Percentiles rank a stretch among this genome's conserved stretches.
Conservation (phyloP, 2,888 invertebrate species). For the Tribolium freemani region DNA sequence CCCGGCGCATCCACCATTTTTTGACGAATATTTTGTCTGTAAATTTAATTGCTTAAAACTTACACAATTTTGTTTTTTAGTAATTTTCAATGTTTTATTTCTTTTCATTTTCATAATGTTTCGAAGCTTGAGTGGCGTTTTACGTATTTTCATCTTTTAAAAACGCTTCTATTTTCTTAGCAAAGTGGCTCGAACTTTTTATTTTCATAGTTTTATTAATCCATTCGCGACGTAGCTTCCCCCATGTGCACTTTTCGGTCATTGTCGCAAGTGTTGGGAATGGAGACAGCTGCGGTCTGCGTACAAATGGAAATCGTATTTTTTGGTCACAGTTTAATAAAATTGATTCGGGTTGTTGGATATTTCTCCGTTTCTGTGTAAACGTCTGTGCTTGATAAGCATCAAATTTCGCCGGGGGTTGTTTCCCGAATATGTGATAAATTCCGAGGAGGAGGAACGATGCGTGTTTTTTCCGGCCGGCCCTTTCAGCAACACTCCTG, state of each 20-base stretch:
- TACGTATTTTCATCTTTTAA: too few relatives aligned
- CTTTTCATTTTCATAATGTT: too few relatives aligned
- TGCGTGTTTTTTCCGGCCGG: conserved; percentile 15
- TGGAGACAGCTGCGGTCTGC: background rate
- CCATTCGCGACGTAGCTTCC: too few relatives aligned
- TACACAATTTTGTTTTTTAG: too few relatives aligned
- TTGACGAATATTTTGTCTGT: too few relatives aligned
- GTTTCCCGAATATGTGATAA: conserved; percentile 16
- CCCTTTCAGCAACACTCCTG: conserved; percentile 4
- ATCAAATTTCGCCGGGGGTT: conserved; percentile 19
- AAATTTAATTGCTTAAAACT: too few relatives aligned
- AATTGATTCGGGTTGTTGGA: conserved; percentile 20
- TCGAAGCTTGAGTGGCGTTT: too few relatives aligned
- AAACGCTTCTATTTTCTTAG: too few relatives aligned
- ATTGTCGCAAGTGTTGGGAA: background rate
- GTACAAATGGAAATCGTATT: background rate
- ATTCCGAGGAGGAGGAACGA: background rate
- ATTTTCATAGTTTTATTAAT: too few relatives aligned
- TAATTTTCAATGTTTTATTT: too few relatives aligned
- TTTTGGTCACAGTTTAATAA: conserved; percentile 15
- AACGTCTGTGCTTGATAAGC: conserved; percentile 26
- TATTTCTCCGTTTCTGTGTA: conserved; percentile 14
- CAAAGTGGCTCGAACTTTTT: too few relatives aligned
- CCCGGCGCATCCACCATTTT: too few relatives aligned
- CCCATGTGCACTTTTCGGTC: background rate